These are phyloP conservation scores for Caenorhabditis afra DNA, from an alignment of 2,888 invertebrate genomes.

Conservation along the genomic window DNA sequence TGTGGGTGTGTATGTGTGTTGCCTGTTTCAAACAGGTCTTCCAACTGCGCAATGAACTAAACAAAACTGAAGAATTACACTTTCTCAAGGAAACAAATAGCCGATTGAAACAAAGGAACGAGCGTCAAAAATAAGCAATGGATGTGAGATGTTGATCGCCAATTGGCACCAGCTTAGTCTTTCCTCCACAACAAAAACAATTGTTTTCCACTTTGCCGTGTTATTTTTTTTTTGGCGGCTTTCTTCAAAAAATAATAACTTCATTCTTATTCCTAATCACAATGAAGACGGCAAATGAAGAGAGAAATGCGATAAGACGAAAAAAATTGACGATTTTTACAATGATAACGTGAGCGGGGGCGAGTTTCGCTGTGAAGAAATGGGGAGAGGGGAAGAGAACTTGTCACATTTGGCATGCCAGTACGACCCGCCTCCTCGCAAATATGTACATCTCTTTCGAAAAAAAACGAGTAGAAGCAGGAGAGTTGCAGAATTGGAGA, in stretches of 20 bases:
- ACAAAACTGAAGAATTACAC: neutral
- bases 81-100: slow-evolving; percentile 10
- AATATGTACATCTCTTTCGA: neutral
- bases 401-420: slow-evolving; percentile 27
- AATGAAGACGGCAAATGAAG: too few species aligned
- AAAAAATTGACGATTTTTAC: neutral
- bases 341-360: neutral
- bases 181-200: too few species aligned
- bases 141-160: neutral
- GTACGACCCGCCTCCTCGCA: too few species aligned
- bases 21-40: slow-evolving; percentile 9
- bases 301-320: slow-evolving; percentile 1
- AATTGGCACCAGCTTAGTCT: slow-evolving; percentile 3
- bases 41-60: neutral
- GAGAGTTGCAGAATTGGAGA: slow-evolving; percentile 24
- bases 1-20: neutral
- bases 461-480: too few species aligned
- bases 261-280: too few species aligned
- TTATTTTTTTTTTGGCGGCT: neutral
- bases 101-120: neutral
- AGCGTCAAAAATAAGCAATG: neutral
- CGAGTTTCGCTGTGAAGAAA: neutral
- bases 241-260: too few species aligned
- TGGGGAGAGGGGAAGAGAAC: neutral
- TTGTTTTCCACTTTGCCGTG: neutral